Conservation (phyloP, 1,140 invertebrate genomes). For the Telenomus remus region DNA sequence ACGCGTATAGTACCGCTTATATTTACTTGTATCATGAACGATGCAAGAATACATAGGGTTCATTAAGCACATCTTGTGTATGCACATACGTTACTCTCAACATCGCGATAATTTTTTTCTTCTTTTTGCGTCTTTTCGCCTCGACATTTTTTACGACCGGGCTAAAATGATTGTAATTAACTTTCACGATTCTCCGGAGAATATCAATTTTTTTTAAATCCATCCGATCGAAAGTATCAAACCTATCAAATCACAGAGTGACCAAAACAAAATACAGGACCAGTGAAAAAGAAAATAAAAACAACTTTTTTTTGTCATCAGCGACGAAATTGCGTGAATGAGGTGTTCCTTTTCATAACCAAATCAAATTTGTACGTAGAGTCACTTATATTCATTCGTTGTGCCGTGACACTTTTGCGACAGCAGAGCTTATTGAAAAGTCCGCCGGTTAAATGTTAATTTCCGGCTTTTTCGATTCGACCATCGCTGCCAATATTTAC, state of each 20-base stretch:
- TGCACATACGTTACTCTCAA: slow-evolving; percentile 36
- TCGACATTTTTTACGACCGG: neutral
- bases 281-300: neutral
- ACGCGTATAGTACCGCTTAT: slow-evolving; percentile 48
- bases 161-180: no score
- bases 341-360: slow-evolving; percentile 4
- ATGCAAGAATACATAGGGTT: slow-evolving; percentile 45
- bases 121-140: slow-evolving; percentile 17
- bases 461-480: slow-evolving; percentile 45
- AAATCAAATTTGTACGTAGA: slow-evolving; percentile 31
- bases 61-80: slow-evolving; percentile 34
- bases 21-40: slow-evolving; percentile 53
- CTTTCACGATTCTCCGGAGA: no score
- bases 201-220: no score
- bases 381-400: slow-evolving; percentile 46
- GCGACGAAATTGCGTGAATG: neutral
- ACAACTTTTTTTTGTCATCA: neutral
- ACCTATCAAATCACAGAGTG: no score
- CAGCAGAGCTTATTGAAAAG: slow-evolving; percentile 48
- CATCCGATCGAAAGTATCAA: no score
- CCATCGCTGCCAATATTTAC: slow-evolving; percentile 35
- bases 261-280: no score
- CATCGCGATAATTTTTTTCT: slow-evolving; percentile 4
- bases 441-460: slow-evolving; percentile 48
- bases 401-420: slow-evolving; percentile 43